phyloP scores from a whole-genome alignment of 2,797 vertebrate species.

The Lutra lutra region DNA sequence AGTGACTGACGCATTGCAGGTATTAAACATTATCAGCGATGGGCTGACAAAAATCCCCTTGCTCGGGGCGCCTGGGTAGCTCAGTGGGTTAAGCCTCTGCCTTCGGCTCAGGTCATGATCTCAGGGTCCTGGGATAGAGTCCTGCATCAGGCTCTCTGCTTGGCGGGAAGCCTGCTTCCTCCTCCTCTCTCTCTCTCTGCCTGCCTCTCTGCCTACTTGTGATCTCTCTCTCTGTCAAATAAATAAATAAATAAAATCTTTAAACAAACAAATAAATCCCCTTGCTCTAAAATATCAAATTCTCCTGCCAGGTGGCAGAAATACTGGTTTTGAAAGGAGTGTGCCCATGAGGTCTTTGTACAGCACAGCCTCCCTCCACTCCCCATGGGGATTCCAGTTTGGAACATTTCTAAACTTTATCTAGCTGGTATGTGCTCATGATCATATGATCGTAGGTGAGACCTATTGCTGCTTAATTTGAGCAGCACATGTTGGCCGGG shows the following conservation, averaged over 20 bases:
- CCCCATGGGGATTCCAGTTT: fast-evolving
- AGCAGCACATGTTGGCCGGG: neutral
- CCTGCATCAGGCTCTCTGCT: too few relatives aligned
- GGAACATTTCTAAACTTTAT: neutral
- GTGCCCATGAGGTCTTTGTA: neutral
- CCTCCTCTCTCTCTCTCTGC: too few relatives aligned
- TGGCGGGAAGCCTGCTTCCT: too few relatives aligned
- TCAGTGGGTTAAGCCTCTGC: too few relatives aligned
- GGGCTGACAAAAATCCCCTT: neutral
- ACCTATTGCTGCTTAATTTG: neutral
- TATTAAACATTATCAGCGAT: neutral
- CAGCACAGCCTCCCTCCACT: neutral
- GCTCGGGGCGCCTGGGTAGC: too few relatives aligned
- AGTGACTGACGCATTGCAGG: fast-evolving
- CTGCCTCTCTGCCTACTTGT: too few relatives aligned
- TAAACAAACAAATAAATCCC: neutral
- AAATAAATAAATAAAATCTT: too few relatives aligned
- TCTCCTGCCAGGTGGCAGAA: neutral
- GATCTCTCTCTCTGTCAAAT: too few relatives aligned
- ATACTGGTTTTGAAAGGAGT: neutral
- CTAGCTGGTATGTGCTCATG: neutral
- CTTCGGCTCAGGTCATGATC: too few relatives aligned
- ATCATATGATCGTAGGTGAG: neutral
- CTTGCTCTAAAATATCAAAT: neutral
- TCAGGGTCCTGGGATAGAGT: too few relatives aligned